A percentile compares a stretch with the other conserved stretches of the same genome.
phyloP scores from a whole-genome alignment of 1,140 invertebrate genomes.

The Eurosta solidaginis region DNA sequence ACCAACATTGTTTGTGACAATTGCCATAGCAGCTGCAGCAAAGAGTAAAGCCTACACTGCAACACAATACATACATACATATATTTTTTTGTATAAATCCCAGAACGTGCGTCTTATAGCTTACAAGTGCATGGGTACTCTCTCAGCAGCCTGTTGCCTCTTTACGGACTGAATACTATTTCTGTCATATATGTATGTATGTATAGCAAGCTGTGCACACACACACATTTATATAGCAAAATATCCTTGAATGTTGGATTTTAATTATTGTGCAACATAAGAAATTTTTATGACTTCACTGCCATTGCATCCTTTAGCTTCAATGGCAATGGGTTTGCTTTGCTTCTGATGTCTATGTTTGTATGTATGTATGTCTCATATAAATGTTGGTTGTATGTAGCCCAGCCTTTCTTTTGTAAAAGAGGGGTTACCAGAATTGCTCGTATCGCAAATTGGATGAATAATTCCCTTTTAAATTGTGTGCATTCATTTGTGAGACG shows the following conservation, averaged over 20 bases:
- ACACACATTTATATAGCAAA: not conserved
- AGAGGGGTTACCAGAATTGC: not conserved
- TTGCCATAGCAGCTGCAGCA: not conserved
- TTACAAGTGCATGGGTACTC: not conserved
- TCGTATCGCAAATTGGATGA: conserved; percentile 51
- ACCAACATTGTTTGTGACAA: not conserved
- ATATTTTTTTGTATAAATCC: not conserved
- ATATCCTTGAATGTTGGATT: not conserved
- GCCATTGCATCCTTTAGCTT: not conserved
- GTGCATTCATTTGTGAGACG: conserved; percentile 15
- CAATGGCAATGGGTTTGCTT: not conserved
- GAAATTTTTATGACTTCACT: not conserved
- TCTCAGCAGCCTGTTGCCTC: conserved; percentile 13
- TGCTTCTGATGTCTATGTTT: not conserved
- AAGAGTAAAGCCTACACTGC: not conserved
- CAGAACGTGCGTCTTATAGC: not conserved
- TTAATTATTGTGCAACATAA: not conserved
- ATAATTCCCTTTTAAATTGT: conserved; percentile 58
- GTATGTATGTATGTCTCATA: not conserved
- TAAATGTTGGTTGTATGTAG: not conserved
- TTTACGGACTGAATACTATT: not conserved
- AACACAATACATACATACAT: not conserved
- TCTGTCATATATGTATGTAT: not conserved
- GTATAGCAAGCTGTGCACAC: not conserved
- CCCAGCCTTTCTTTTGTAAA: not conserved